Base-by-base conservation (phyloP, 2,888 invertebrate genomes). In the Drosophila setosimentum region DNA sequence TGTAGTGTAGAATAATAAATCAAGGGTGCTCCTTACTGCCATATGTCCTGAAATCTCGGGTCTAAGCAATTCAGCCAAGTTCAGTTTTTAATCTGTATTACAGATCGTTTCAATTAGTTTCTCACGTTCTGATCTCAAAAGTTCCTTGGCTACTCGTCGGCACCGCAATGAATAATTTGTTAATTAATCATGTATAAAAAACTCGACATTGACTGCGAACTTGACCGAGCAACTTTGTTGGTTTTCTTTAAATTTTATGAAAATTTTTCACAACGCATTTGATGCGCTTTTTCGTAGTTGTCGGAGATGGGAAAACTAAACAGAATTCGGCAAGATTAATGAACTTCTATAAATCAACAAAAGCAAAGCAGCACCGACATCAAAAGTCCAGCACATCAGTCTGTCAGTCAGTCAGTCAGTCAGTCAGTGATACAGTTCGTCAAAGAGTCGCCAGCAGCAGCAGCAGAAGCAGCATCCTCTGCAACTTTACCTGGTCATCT, bases 291-390 rank as follows among this genome's bases (percentile, higher is more conserved):
- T 74, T 58, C 70, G 33, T 42, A 40, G 33, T 37, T 53, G 7
- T 49, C n/a, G 27, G 13, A 27, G 42, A 35, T 53, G 65, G 63
- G 66, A 66, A 73, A 69, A 55, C 66, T 60, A 73, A 78, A 80
- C 45, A 67, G 69, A 73, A 86, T 87, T 73, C 79, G 55, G 87
- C 81, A 91, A 91, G 90, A 91, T 90, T 91, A 91, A 91, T 91
- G 91, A 91, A 80, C 76, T 78, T 82, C 82, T 72, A 86, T 82
- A 85, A 82, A 82, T 82, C 89, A 79, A 73, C 67, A 76, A 83
- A 73, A 62, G 67, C 66, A 57, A 68, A 18, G 37, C 57, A 61
- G 13, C 69, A 76, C 66, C 80, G 73, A 70, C 82, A 76, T 68
- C 73, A 79, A 74, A 80, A 76, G 65, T 81, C 68, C 59, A 69